Conservation (phyloP, 2,113 vertebrate species). For the Channa maculata region DNA sequence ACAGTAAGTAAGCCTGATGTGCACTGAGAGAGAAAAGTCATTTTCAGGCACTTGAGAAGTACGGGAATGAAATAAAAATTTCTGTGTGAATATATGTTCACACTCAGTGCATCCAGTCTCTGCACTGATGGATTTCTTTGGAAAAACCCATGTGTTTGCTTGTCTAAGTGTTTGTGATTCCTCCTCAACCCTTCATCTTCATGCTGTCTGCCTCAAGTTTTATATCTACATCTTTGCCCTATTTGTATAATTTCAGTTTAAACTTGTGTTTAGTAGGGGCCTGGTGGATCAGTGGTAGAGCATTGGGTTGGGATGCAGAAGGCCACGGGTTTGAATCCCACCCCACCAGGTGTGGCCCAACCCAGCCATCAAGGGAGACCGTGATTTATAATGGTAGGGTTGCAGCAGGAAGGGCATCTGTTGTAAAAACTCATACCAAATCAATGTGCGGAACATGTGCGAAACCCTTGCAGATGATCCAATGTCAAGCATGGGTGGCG, state of each 20-base stretch:
- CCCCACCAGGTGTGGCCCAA: too few species aligned
- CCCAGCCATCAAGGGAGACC: too few species aligned
- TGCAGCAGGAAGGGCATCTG: too few species aligned
- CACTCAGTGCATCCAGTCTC: not conserved
- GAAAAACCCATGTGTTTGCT: conserved; percentile 8
- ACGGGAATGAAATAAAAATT: conserved; percentile 1
- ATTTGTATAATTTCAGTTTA: conserved; percentile 42
- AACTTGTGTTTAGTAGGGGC: conserved; percentile 25
- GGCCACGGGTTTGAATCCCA: too few species aligned
- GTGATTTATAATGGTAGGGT: too few species aligned
- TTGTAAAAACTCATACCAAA: too few species aligned
- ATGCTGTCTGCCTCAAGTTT: not conserved
- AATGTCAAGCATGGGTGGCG: too few species aligned
- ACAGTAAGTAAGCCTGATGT: conserved; percentile 10
- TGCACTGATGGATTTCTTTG: conserved; percentile 14
- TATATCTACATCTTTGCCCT: not conserved
- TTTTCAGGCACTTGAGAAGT: conserved; percentile 31
- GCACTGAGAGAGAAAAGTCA: conserved; percentile 17
- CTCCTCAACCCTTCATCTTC: not conserved
- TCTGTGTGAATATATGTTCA: not conserved
- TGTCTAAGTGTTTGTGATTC: conserved; percentile 19
- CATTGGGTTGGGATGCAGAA: too few species aligned
- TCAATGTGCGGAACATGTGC: too few species aligned
- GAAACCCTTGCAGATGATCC: too few species aligned
- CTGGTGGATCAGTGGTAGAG: too few species aligned